phyloP scores from a whole-genome alignment of 2,888 invertebrate species.

The Apotomis betuletana region DNA sequence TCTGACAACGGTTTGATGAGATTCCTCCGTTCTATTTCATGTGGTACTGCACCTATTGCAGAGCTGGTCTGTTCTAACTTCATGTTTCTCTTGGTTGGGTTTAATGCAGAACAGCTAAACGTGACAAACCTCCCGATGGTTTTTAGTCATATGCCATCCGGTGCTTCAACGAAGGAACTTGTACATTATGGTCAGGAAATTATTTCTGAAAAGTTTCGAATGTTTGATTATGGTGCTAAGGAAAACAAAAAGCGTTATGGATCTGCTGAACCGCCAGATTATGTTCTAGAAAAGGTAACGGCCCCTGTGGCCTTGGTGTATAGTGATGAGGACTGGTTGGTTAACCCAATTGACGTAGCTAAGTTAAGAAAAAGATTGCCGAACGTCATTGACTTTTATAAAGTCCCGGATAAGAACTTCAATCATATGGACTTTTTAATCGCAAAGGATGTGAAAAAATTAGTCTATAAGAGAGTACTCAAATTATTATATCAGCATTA shows the following conservation, averaged over 20 bases:
- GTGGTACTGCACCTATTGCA: conserved; percentile 68
- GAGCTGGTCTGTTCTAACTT: conserved; percentile 83
- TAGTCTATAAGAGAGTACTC: conserved; percentile 49
- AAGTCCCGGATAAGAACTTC: conserved; percentile 78
- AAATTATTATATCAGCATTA: conserved; percentile 24
- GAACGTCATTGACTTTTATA: conserved; percentile 80
- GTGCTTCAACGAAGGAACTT: conserved; percentile 78
- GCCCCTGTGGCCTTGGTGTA: conserved; percentile 68
- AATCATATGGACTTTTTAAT: conserved; percentile 72
- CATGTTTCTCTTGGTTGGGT: conserved; percentile 84
- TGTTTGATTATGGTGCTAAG: conserved; percentile 62
- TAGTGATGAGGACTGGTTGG: conserved; percentile 85
- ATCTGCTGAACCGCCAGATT: conserved; percentile 57
- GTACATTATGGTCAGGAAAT: conserved; percentile 81
- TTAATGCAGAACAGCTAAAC: conserved; percentile 82
- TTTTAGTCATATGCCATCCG: conserved; percentile 80
- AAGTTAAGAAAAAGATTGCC: conserved; percentile 76
- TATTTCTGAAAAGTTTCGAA: conserved; percentile 59
- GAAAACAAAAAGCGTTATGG: conserved; percentile 63
- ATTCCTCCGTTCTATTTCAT: conserved; percentile 70
- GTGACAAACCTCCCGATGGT: conserved; percentile 82
- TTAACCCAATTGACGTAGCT: conserved; percentile 82
- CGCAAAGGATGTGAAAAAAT: conserved; percentile 62
- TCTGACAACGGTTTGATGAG: conserved; percentile 81
- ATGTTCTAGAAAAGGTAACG: conserved; percentile 57